Evolutionary conservation across 2,113 vertebrate genomes (phyloP).

Genomic region (Podocnemis expansa): DNA sequence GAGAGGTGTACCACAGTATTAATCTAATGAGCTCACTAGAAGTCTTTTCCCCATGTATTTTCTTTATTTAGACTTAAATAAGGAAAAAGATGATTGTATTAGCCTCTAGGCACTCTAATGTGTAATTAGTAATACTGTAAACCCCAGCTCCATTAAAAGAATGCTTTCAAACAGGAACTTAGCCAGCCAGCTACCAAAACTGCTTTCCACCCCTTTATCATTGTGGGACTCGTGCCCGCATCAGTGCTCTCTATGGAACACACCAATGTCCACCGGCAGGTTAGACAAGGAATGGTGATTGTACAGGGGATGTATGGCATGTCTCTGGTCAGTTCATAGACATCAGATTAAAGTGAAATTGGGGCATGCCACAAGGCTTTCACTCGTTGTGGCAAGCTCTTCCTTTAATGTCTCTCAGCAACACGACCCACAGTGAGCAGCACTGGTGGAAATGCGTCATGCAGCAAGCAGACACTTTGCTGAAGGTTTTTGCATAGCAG

Average conservation of each 20-base stretch:
- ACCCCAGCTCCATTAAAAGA: neutral
- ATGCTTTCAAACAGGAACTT: neutral
- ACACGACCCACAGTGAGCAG: fast-evolving
- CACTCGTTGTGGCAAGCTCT: fast-evolving
- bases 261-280: neutral
- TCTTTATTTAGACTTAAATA: neutral
- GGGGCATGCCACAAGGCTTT: neutral
- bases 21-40: neutral
- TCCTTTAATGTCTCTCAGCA: neutral
- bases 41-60: neutral
- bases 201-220: neutral
- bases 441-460: neutral
- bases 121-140: neutral
- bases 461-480: fast-evolving
- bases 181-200: neutral
- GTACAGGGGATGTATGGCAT: fast-evolving
- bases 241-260: neutral
- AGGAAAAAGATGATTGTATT: neutral
- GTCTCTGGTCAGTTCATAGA: neutral
- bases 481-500: neutral
- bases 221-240: fast-evolving
- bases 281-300: no score
- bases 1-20: neutral
- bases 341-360: fast-evolving
- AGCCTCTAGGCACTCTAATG: neutral